These are phyloP conservation scores for Portunus trituberculatus DNA, from an alignment of 1,140 invertebrate genomes.

Conservation along the genomic window DNA sequence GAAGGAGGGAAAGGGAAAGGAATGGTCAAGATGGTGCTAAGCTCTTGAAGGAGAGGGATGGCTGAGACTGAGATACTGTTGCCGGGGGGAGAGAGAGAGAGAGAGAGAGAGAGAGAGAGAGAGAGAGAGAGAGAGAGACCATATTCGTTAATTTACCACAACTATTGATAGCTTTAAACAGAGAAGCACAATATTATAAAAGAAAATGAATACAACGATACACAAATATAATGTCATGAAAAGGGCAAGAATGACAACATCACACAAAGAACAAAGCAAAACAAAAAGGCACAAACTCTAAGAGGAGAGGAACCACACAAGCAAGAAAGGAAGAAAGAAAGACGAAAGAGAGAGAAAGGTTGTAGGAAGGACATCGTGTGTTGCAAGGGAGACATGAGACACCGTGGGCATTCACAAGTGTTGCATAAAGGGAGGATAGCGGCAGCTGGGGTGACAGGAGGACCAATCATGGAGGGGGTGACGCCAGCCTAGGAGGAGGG, in stretches of 20 bases:
- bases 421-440: neutral
- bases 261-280: neutral
- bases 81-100: neutral
- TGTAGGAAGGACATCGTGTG: neutral
- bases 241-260: neutral
- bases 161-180: neutral
- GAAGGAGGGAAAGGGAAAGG: neutral
- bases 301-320: neutral
- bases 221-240: neutral
- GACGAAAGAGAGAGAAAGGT: neutral
- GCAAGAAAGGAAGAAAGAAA: neutral
- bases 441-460: neutral
- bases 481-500: neutral
- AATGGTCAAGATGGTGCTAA: neutral
- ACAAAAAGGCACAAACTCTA: neutral
- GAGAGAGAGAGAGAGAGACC: conserved; percentile 9
- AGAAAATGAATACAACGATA: no score
- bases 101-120: conserved; percentile 15
- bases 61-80: neutral
- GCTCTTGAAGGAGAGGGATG: neutral
- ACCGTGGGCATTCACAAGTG: neutral
- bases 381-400: neutral
- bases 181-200: neutral
- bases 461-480: neutral
- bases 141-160: neutral